Base-by-base conservation (phyloP, 1,140 invertebrate genomes). In the Lordiphosa clarofinis region DNA sequence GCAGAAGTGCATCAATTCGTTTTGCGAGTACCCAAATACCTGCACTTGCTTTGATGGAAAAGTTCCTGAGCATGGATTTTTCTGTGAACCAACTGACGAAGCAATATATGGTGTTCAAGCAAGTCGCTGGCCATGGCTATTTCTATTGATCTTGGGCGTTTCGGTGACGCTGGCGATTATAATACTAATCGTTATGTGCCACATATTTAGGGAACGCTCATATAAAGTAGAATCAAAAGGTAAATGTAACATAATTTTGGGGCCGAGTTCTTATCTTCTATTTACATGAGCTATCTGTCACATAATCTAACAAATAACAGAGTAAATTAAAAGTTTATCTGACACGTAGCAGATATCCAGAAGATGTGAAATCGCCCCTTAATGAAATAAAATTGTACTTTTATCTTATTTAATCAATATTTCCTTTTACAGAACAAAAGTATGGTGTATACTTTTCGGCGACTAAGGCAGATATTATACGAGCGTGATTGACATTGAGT, bases 381-480 rank as follows among this genome's bases (percentile, higher is more conserved):
- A 31, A 0, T 15, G 3, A 3, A 3, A 11, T 11, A 12, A 38
- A n/a, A 7, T 39, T 13, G n/a, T 4, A n/a, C 8, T 42, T 42
- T 31, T 2, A 1, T 6, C 4, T 11, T 19, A 44, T 11, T 7
- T n/a, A n/a, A 4, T 3, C 8, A 10, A 7, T 15, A 19, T 7
- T 49, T 4, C 42, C 15, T 13, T 44, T 64, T 63, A 0, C 55
- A 81, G 76, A 81, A 43, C 39, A 60, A 12, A 33, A 57, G 12
- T 72, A 68, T 42, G 76, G 72, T 4, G 71, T 71, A 13, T 53
- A 82, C 35, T 81, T 56, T 15, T 64, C 53, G 4, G 43, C 67
- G 0, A 63, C 72, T 2, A 60, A 61, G 10, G 76, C 19, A 13
- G 76, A 82, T 36, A 31, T 81, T 6, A 81, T 82, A 53, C 62